Conservation (phyloP, 2,113 vertebrate genomes). For the Corythornis vintsioides region DNA sequence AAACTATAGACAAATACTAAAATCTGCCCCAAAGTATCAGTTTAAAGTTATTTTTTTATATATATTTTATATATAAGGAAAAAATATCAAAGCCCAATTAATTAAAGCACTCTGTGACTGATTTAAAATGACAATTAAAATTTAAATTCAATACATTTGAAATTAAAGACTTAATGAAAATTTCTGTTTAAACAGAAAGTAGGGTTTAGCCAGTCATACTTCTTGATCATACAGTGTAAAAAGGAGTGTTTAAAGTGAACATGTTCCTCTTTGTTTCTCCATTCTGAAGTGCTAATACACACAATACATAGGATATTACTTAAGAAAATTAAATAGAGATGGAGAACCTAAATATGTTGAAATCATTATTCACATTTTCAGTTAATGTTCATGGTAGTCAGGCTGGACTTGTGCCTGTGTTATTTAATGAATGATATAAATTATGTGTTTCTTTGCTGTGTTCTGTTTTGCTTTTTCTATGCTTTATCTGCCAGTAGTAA, state of each 20-base stretch:
- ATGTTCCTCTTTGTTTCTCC: not conserved
- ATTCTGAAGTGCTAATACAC: not conserved
- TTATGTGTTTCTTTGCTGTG: accelerated
- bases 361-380: not conserved
- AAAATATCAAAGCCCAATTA: not conserved
- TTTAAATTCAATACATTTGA: not conserved
- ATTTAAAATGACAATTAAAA: not conserved
- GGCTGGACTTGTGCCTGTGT: not conserved
- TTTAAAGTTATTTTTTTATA: not conserved
- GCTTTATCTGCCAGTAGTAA: not conserved
- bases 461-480: not conserved
- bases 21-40: not conserved
- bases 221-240: not conserved
- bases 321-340: not conserved
- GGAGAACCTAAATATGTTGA: not conserved
- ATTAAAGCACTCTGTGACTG: not conserved
- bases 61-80: not conserved
- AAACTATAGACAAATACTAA: not conserved
- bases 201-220: not conserved
- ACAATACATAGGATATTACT: not conserved
- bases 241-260: not conserved
- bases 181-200: not conserved
- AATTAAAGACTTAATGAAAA: not conserved
- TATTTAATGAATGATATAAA: not conserved
- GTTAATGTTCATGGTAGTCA: not conserved